These are phyloP conservation scores for Blastobasis adustella DNA, from an alignment of 2,888 invertebrate genomes.

Conservation along the genomic window DNA sequence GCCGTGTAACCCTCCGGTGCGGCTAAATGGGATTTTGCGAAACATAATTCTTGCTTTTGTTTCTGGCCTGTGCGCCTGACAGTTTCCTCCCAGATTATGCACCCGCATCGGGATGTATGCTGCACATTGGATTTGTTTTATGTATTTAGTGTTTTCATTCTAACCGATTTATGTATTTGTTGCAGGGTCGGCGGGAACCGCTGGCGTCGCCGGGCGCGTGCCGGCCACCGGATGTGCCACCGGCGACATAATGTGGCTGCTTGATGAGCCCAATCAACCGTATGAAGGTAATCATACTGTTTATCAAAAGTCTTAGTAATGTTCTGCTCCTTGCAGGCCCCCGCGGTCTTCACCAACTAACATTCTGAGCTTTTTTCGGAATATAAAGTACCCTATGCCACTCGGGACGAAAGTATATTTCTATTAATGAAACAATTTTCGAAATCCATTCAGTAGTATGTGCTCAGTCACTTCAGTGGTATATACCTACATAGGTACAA, in stretches of 20 bases:
- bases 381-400: too few species aligned
- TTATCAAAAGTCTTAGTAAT: too few species aligned
- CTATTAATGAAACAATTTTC: too few species aligned
- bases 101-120: neutral
- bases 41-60: conserved; percentile 29
- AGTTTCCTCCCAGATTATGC: conserved; percentile 29
- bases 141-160: neutral
- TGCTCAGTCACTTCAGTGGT: too few species aligned
- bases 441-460: too few species aligned
- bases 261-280: conserved; percentile 78
- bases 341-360: too few species aligned
- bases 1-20: conserved; percentile 32
- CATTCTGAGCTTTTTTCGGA: too few species aligned
- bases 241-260: conserved; percentile 81
- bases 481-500: too few species aligned
- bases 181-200: conserved; percentile 51
- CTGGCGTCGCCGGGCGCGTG: conserved; percentile 63
- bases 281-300: conserved; percentile 69
- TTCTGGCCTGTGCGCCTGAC: conserved; percentile 24
- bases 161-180: conserved; percentile 19
- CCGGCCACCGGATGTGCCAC: conserved; percentile 73
- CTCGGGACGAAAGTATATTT: too few species aligned
- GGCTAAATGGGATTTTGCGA: conserved; percentile 46
- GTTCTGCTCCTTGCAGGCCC: too few species aligned
- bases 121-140: neutral